Percentiles rank a stretch among this genome's conserved stretches.
Evolutionary conservation across 2,113 vertebrate genomes (phyloP).

Genomic region (Albula goreensis): DNA sequence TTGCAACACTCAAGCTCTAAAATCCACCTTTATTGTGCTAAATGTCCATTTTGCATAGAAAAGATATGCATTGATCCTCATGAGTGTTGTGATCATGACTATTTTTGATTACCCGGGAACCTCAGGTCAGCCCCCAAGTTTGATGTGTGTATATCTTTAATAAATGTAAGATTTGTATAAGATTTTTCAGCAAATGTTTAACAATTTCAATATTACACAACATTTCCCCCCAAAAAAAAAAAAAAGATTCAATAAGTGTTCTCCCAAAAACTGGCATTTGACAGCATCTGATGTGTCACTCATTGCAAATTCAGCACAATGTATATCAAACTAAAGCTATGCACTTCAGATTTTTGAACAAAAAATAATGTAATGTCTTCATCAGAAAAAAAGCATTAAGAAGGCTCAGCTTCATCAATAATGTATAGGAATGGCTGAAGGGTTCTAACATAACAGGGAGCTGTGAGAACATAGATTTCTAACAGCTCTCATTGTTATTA

Average conservation of each 20-base stretch:
- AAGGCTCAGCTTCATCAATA: conserved; percentile 11
- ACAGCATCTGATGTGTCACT: not conserved
- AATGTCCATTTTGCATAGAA: too few relatives aligned
- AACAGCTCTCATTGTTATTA: conserved; percentile 65
- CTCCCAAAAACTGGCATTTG: not conserved
- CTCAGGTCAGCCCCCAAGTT: too few relatives aligned
- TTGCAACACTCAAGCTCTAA: too few relatives aligned
- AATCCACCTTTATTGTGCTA: too few relatives aligned
- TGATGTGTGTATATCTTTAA: too few relatives aligned
- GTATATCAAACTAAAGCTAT: not conserved
- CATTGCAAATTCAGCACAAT: not conserved
- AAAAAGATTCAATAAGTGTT: not conserved
- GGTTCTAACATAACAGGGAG: conserved; percentile 37
- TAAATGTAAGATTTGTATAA: too few relatives aligned
- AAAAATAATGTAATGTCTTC: not conserved
- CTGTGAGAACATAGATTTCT: conserved; percentile 52
- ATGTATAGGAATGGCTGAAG: conserved; percentile 18
- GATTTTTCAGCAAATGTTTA: not conserved
- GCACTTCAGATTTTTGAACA: not conserved
- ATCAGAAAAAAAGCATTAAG: not conserved
- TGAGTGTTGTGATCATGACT: too few relatives aligned
- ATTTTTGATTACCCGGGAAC: too few relatives aligned
- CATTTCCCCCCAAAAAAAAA: not conserved
- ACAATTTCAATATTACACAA: not conserved
- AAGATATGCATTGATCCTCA: too few relatives aligned